Evolutionary conservation across 2,797 vertebrate species (phyloP).

Genomic region (Gambelia wislizenii): DNA sequence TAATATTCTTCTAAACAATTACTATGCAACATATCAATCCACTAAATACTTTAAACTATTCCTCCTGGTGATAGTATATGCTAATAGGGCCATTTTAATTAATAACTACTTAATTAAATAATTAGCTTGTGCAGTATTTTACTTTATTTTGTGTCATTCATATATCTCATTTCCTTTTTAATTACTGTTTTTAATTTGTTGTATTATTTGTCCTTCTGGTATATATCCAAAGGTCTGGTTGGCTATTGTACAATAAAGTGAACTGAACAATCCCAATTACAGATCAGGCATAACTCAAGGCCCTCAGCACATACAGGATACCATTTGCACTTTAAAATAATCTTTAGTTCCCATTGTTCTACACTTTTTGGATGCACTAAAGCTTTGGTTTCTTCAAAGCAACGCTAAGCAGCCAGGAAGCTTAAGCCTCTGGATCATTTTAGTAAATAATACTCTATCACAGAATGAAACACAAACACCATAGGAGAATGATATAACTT

Average conservation of each 20-base stretch:
- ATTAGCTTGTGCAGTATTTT: too few species aligned
- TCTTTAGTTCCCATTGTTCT: neutral
- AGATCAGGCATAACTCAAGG: neutral
- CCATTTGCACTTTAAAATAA: neutral
- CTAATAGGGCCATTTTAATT: too few species aligned
- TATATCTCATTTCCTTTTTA: too few species aligned
- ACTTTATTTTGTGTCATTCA: too few species aligned
- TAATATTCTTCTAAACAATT: too few species aligned
- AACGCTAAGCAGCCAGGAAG: neutral
- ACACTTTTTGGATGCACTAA: neutral
- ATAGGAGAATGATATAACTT: neutral
- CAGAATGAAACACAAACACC: neutral
- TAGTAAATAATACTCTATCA: neutral
- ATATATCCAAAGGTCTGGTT: too few species aligned
- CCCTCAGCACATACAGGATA: neutral
- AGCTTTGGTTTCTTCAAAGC: neutral
- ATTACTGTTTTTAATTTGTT: too few species aligned
- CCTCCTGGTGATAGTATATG: too few species aligned
- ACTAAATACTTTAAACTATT: too few species aligned
- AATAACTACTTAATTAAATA: too few species aligned
- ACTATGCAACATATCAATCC: too few species aligned
- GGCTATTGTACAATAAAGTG: neutral
- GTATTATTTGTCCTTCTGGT: too few species aligned
- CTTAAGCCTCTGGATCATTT: neutral
- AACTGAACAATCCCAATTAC: neutral